Percentiles rank a stretch among this genome's conserved stretches.
phyloP scores from a whole-genome alignment of 2,797 vertebrate species.

The Muraenolepis orangiensis region DNA sequence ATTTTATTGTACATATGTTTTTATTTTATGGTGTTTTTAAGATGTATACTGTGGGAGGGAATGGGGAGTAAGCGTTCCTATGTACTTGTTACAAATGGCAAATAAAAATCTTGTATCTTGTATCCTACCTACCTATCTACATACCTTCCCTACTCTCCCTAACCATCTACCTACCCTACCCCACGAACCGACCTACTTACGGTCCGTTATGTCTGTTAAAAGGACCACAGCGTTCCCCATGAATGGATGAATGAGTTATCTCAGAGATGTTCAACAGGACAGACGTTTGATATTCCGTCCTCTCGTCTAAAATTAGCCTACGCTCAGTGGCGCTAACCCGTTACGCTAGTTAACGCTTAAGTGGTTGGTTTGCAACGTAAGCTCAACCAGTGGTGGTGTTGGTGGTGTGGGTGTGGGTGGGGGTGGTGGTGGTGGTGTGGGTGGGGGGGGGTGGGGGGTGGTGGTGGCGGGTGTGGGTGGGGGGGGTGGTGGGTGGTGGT shows the following conservation, averaged over 20 bases:
- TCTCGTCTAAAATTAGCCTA: not conserved
- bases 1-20: no score
- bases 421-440: not conserved
- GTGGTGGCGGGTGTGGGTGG: no score
- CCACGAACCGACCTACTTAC: no score
- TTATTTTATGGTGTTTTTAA: no score
- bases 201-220: not conserved
- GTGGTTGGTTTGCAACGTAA: not conserved
- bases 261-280: not conserved
- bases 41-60: no score
- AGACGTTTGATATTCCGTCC: constrained; percentile 14
- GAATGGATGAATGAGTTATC: not conserved
- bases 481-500: no score
- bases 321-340: constrained; percentile 15
- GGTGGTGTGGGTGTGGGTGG: no score
- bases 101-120: no score
- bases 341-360: constrained; percentile 14
- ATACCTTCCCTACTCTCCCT: not conserved
- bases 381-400: not conserved
- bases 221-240: not conserved
- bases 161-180: no score
- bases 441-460: no score
- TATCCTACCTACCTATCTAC: not conserved
- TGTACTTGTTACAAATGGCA: no score
- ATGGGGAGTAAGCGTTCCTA: no score